Conservation (phyloP, 2,113 vertebrate genomes). For the Dasyprocta punctata region DNA sequence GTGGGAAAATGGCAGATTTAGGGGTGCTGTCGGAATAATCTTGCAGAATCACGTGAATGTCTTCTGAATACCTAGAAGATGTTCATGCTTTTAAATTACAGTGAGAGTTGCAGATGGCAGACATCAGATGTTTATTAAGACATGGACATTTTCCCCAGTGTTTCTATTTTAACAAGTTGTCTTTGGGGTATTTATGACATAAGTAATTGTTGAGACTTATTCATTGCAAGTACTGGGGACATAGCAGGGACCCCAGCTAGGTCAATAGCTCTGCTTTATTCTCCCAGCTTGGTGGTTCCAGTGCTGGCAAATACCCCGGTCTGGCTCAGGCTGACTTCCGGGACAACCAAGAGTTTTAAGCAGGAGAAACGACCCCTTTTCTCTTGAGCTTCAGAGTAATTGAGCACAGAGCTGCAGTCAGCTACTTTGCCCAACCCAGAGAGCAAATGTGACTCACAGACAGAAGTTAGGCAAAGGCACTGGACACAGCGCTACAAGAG, state of each 20-base stretch:
- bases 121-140: constrained; percentile 58
- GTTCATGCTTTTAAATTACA: not conserved
- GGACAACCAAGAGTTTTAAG: constrained; percentile 20
- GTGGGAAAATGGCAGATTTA: not conserved
- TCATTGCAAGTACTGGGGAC: not conserved
- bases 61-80: not conserved
- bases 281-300: not conserved
- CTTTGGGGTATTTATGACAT: constrained; percentile 43
- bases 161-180: constrained; percentile 56
- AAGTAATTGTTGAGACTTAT: constrained; percentile 41
- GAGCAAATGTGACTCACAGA: not conserved
- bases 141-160: not conserved
- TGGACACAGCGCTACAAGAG: not conserved
- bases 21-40: not conserved
- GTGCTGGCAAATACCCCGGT: not conserved
- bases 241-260: not conserved
- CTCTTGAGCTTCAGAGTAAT: not conserved
- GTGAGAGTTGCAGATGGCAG: not conserved
- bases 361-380: not conserved
- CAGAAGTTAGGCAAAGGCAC: not conserved
- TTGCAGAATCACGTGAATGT: not conserved
- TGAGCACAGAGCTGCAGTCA: not conserved
- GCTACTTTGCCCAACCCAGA: not conserved
- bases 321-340: not conserved
- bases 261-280: constrained; percentile 9